A percentile compares a stretch with the other conserved stretches of the same genome.
Conservation (phyloP, 2,888 invertebrate genomes). For the Acanthopleura granulata region DNA sequence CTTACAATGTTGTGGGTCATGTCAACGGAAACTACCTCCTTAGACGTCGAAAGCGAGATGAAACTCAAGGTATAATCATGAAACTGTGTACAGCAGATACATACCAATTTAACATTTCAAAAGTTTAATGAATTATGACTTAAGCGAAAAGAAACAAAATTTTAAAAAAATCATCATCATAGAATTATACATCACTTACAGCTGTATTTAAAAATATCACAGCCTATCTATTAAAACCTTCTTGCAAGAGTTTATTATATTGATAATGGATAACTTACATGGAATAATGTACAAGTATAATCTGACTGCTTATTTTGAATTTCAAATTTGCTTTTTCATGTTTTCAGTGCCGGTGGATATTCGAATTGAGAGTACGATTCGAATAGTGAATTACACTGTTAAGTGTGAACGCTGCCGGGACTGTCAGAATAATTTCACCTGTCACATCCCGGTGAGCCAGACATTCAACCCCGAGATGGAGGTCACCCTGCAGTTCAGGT, state of each 20-base stretch:
- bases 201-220: too few relatives aligned
- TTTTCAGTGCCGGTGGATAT: neutral
- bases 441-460: conserved; percentile 32
- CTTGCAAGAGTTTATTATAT: too few relatives aligned
- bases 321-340: neutral
- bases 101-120: too few relatives aligned
- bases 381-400: conserved; percentile 38
- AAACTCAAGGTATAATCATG: neutral
- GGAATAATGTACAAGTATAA: too few relatives aligned
- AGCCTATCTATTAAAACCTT: too few relatives aligned
- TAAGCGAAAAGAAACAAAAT: too few relatives aligned
- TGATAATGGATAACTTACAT: too few relatives aligned
- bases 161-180: too few relatives aligned
- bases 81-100: too few relatives aligned
- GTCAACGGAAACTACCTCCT: neutral
- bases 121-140: too few relatives aligned
- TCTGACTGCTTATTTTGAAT: too few relatives aligned
- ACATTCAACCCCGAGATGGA: conserved; percentile 34
- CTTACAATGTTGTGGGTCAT: neutral
- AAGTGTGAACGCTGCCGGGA: conserved; percentile 30
- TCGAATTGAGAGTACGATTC: conserved; percentile 30
- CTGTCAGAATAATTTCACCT: conserved; percentile 31
- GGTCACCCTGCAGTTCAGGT: conserved; percentile 40
- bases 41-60: neutral
- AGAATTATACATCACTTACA: too few relatives aligned